Conservation (phyloP, 1,140 invertebrate species). For the Chironomus striatipennis region DNA sequence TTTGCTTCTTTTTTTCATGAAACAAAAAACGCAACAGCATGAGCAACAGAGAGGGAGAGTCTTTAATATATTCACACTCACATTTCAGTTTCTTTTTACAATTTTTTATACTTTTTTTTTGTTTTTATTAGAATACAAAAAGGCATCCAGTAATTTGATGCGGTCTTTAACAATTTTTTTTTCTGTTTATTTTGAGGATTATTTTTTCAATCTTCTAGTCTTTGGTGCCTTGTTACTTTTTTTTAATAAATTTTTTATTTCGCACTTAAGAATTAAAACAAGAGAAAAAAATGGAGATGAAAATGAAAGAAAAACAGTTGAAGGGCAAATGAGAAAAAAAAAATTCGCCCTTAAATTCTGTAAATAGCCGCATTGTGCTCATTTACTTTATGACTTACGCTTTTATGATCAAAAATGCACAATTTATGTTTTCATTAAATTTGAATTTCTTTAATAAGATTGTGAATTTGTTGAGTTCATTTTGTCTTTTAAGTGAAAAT, state of each 20-base stretch:
- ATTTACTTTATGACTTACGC: neutral
- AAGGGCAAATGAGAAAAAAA: too few species aligned
- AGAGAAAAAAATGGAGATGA: neutral
- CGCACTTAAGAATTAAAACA: neutral
- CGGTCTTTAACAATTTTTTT: neutral
- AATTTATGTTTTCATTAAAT: too few species aligned
- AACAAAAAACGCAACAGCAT: too few species aligned
- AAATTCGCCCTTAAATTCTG: too few species aligned
- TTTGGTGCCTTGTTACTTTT: neutral
- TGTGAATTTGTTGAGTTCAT: too few species aligned
- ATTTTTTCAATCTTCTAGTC: neutral
- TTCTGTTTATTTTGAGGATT: conserved; percentile 18
- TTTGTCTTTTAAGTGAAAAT: too few species aligned
- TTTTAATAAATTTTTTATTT: conserved; percentile 11
- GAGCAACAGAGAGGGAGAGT: neutral
- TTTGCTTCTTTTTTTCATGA: too few species aligned
- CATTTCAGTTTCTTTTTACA: conserved; percentile 10
- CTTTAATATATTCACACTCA: conserved; percentile 16
- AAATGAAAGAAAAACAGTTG: conserved; percentile 3
- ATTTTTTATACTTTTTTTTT: neutral
- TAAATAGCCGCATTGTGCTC: neutral
- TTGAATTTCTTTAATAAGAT: too few species aligned
- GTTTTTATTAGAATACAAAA: neutral
- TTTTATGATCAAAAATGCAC: too few species aligned
- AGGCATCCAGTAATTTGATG: neutral